Evolutionary conservation across 2,113 vertebrate genomes (phyloP).

Genomic region (Dicrurus megarhynchus): DNA sequence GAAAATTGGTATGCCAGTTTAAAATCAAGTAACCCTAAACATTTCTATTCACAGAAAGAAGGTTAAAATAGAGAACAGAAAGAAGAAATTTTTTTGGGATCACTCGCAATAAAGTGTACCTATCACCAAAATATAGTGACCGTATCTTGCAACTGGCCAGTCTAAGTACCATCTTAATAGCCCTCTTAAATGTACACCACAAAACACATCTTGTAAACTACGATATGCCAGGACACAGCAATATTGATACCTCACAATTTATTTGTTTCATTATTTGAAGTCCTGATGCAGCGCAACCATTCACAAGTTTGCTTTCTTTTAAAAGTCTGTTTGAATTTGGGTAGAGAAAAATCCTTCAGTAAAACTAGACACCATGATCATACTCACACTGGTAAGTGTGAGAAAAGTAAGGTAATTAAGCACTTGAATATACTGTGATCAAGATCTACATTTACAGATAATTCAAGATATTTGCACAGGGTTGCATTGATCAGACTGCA

Average conservation of each 20-base stretch:
- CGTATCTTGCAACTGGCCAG: background rate
- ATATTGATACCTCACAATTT: background rate
- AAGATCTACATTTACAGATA: background rate
- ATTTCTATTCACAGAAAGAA: background rate
- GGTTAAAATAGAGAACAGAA: background rate
- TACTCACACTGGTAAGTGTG: background rate
- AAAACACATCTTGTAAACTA: background rate
- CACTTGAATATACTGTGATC: background rate
- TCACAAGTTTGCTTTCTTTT: background rate
- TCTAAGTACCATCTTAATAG: background rate
- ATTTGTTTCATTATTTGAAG: background rate
- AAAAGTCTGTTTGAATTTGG: background rate
- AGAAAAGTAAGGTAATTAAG: background rate
- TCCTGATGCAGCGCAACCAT: accelerated
- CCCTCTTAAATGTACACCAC: background rate
- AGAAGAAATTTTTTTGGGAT: background rate
- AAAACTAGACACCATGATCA: accelerated
- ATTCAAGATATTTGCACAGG: background rate
- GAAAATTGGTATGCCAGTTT: background rate
- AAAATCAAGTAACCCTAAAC: background rate
- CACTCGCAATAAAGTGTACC: background rate
- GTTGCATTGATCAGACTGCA: background rate
- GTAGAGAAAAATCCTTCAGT: background rate
- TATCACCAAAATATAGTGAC: background rate
- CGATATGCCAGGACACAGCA: background rate